Evolutionary conservation across 2,888 invertebrate genomes (phyloP).

Genomic region (Andrena minutula): DNA sequence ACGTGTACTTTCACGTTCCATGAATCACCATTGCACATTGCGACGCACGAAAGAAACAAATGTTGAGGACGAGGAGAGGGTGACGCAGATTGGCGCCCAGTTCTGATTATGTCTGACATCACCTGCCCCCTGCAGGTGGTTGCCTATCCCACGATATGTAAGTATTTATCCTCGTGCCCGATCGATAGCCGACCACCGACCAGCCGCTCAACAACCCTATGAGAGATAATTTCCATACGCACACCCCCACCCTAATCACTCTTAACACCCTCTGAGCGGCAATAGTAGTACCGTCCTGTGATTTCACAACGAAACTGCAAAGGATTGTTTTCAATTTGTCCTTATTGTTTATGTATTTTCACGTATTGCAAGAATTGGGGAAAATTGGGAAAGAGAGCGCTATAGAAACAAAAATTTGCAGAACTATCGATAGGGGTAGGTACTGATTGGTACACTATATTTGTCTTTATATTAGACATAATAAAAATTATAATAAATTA

Average conservation of each 20-base stretch:
- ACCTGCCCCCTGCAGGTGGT: slow-evolving; percentile 77
- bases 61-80: slow-evolving; percentile 48
- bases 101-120: slow-evolving; percentile 70
- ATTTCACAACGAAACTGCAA: slow-evolving; percentile 14
- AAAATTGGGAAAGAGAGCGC: not conserved
- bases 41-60: slow-evolving; percentile 61
- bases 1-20: slow-evolving; percentile 22
- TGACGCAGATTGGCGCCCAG: slow-evolving; percentile 70
- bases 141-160: slow-evolving; percentile 64
- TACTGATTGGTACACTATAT: too few relatives aligned
- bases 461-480: too few relatives aligned
- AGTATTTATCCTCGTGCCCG: slow-evolving; percentile 65
- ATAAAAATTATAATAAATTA: too few relatives aligned
- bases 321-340: not conserved
- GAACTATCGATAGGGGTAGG: too few relatives aligned
- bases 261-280: slow-evolving; percentile 42
- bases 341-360: not conserved
- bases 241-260: slow-evolving; percentile 59
- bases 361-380: too few relatives aligned
- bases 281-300: slow-evolving; percentile 24
- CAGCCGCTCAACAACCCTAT: slow-evolving; percentile 59
- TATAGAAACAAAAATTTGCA: not conserved
- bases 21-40: slow-evolving; percentile 61
- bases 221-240: slow-evolving; percentile 53
- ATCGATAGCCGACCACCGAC: slow-evolving; percentile 63